A percentile compares a stretch with the other conserved stretches of the same genome.
These are phyloP conservation scores for Bothrops jararaca DNA, from an alignment of 2,113 vertebrate genomes.

Conservation along the genomic window DNA sequence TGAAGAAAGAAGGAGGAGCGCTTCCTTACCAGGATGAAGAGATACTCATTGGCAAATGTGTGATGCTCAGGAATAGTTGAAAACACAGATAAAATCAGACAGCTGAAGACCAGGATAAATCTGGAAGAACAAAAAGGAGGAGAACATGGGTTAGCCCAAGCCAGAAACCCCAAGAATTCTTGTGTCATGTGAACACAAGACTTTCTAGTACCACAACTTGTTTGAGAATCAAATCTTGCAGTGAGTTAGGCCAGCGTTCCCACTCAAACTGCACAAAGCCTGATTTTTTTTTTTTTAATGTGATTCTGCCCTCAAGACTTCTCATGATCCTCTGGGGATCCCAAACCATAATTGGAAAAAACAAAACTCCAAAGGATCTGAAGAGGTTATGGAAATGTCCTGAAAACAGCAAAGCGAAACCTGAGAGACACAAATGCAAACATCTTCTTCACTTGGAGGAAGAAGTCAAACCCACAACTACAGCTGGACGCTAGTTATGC, in stretches of 20 bases:
- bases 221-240: background rate
- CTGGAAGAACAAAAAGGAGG: background rate
- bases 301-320: background rate
- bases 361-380: background rate
- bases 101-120: background rate
- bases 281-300: background rate
- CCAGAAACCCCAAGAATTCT: background rate
- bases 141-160: background rate
- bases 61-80: background rate
- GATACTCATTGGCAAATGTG: background rate
- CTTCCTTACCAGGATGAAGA: background rate
- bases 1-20: background rate
- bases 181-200: background rate
- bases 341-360: background rate
- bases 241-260: background rate
- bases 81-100: background rate
- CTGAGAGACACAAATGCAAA: background rate
- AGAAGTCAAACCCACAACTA: background rate
- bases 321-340: background rate
- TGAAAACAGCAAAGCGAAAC: background rate
- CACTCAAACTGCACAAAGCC: background rate
- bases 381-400: background rate
- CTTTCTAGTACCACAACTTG: background rate
- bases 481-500: background rate
- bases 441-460: background rate